Evolutionary conservation across 92 coral and sea anemone species (phyloP).

Genomic region (Virgularia gustaviana): DNA sequence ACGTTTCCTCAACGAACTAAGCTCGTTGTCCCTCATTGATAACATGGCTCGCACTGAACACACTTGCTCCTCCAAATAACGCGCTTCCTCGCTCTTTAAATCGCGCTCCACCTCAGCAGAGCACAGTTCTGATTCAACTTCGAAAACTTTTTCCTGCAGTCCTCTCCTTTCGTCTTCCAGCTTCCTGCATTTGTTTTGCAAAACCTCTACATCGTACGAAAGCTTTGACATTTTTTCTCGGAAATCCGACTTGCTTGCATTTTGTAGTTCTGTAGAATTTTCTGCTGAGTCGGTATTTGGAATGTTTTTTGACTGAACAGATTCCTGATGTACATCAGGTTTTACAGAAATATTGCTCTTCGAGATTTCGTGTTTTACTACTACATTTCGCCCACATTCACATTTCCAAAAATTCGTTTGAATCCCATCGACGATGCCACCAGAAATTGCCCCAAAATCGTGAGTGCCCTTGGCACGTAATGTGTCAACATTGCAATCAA

Average conservation of each 20-base stretch:
- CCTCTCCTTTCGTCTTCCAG: not conserved
- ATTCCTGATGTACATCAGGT: too few relatives aligned
- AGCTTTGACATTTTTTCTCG: too few relatives aligned
- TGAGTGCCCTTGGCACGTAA: not conserved
- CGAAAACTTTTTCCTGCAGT: conserved; percentile 17
- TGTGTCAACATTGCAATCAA: not conserved
- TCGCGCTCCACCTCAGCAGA: conserved; percentile 29
- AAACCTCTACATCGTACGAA: not conserved
- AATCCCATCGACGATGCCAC: not conserved
- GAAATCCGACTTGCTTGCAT: too few relatives aligned
- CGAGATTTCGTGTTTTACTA: too few relatives aligned
- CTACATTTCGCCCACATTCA: too few relatives aligned
- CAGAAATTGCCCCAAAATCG: too few relatives aligned
- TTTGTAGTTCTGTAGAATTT: too few relatives aligned
- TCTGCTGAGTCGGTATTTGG: too few relatives aligned
- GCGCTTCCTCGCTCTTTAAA: conserved; percentile 13
- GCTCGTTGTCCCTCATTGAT: conserved; percentile 21
- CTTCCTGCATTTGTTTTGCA: not conserved
- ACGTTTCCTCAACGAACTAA: conserved; percentile 16
- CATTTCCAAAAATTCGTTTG: not conserved
- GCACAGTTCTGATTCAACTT: conserved; percentile 23
- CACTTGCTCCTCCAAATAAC: conserved; percentile 28
- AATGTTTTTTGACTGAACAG: too few relatives aligned
- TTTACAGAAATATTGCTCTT: too few relatives aligned
- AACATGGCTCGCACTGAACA: not conserved